Base-by-base conservation (phyloP, 2,888 invertebrate genomes). In the Amphipyra tragopoginis region DNA sequence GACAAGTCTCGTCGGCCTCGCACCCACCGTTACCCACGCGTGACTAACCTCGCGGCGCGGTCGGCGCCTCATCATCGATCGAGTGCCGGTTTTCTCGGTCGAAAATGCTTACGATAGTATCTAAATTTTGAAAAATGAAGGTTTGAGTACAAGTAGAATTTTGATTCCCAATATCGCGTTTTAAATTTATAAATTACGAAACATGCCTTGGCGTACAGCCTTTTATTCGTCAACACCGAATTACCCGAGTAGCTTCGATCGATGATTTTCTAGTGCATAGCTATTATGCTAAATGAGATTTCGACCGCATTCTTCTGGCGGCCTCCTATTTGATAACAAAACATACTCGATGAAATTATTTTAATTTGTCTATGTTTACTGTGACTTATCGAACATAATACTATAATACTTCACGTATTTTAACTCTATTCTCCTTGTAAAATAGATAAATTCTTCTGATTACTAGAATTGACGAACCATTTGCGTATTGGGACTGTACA, bases 21-120 rank as follows among this genome's bases (percentile, higher is more conserved):
- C 90, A 89, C 91, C 93, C 93, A 90, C 92, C 92, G 91, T 86
- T 80, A 84, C 81, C 85, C 79, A 80, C 82, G 82, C 88, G 92
- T 91, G 88, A 92, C 92, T 93, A 92, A 93, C 90, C 77, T 55
- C 72, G 72, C 74, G 75, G 60, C 77, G 74, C 49, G 62, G 72
- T 60, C 69, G 76, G 65, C 74, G 71, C 60, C 71, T 70, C 72
- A 63, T 77, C 81, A 75, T 78, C 82, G 79, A 77, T 77, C 79
- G 77, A 76, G 63, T 51, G 62, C 56, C 72, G 65, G 53, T 43
- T 65, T 42, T 61, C 62, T 65, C 61, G 72, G 72, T 56, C 74
- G 72, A 53, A 60, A 56, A 52, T 52, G 40, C 63, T 62, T 64
- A 65, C 15, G 51, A 54, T 54, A n/a, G n/a, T n/a, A 67, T 57